Percentiles rank a stretch among this genome's conserved stretches.
These are phyloP conservation scores for Polydrusus pterygomalis DNA, from an alignment of 2,888 invertebrate genomes.

Conservation along the genomic window DNA sequence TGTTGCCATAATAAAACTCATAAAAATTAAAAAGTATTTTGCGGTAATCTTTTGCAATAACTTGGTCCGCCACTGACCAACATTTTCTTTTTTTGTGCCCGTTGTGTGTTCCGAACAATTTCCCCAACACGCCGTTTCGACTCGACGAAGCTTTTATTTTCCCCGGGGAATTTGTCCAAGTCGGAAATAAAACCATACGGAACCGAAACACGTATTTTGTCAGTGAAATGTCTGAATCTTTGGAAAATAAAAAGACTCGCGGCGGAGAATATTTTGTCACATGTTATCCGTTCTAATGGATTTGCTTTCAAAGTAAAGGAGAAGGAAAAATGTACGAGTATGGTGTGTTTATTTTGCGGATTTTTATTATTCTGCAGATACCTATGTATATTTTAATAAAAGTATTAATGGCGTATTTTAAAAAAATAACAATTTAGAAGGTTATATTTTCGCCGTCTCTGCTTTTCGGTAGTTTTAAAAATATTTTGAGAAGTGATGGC, in stretches of 20 bases:
- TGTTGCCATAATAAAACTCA: too few relatives aligned
- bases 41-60: not conserved
- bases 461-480: too few relatives aligned
- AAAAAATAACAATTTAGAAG: too few relatives aligned
- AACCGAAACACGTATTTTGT: conserved; percentile 67
- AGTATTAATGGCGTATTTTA: too few relatives aligned
- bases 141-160: conserved; percentile 72
- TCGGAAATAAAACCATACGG: conserved; percentile 67
- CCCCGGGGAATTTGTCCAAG: conserved; percentile 69
- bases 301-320: conserved; percentile 11
- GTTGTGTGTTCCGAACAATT: conserved; percentile 68
- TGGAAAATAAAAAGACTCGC: conserved; percentile 59
- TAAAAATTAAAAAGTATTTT: not conserved
- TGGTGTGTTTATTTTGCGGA: not conserved
- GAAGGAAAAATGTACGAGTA: not conserved
- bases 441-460: too few relatives aligned
- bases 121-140: conserved; percentile 66
- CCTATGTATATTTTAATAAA: too few relatives aligned
- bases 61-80: conserved; percentile 18
- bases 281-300: conserved; percentile 27
- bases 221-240: conserved; percentile 66
- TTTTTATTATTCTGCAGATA: not conserved
- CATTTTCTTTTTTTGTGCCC: conserved; percentile 20
- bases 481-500: too few relatives aligned
- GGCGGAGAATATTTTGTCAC: conserved; percentile 47